phyloP scores from a whole-genome alignment of 2,113 vertebrate species.

The Pachycephala philippinensis region DNA sequence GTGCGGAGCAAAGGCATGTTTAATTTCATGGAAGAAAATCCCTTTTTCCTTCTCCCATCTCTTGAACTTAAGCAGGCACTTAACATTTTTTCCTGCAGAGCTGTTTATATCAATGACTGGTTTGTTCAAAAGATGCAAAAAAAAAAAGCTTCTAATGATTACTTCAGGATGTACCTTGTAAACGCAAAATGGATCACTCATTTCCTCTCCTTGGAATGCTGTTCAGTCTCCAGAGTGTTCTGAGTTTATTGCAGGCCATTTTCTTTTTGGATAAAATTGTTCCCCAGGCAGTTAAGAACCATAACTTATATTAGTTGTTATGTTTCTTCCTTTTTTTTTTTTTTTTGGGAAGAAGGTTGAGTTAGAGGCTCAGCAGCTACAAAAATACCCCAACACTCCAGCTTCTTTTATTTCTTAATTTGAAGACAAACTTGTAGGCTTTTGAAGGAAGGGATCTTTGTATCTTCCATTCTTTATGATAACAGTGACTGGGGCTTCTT shows the following conservation, averaged over 20 bases:
- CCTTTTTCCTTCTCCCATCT: neutral
- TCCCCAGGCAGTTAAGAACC: neutral
- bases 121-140: neutral
- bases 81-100: neutral
- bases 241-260: neutral
- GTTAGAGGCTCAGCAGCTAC: neutral
- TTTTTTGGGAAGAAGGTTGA: neutral
- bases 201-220: neutral
- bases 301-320: neutral
- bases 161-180: neutral
- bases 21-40: neutral
- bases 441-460: neutral
- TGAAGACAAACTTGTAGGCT: neutral
- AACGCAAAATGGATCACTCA: neutral
- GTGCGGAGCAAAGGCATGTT: neutral
- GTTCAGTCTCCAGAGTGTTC: neutral
- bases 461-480: neutral
- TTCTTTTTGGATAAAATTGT: neutral
- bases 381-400: neutral
- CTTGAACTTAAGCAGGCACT: neutral
- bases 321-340: neutral
- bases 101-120: neutral
- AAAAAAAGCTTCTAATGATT: neutral
- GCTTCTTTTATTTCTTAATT: neutral
- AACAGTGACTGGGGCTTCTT: neutral